Base-by-base conservation (phyloP, 2,113 vertebrate genomes). In the Xenopus laevis region DNA sequence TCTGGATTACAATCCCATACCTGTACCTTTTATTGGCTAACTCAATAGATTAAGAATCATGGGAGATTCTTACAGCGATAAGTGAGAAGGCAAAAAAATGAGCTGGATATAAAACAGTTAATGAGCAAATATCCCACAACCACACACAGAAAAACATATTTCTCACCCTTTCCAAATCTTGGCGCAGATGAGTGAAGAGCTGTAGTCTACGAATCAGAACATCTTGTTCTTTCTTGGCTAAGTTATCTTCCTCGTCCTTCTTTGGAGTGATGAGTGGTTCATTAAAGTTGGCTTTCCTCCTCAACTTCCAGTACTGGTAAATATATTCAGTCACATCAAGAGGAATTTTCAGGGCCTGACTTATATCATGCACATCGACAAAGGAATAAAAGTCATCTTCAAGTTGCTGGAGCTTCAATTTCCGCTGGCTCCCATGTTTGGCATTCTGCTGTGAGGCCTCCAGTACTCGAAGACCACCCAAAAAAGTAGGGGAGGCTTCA, bases 291-390 rank as follows among this genome's bases (percentile, higher is more conserved):
- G 91, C 91, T 87, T 95, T 97, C 79, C 97, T 93, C 82, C 96
- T 98, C 72, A 98, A 82, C 78, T 98, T 99, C 97, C 97, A 99
- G 89, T 98, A 99, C 87, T 99, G 94, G 79, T 90, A 98, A 57
- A 98, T 81, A 82, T 96, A 97, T 84, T 94, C 96, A 83, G 96
- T 95, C 0, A 80, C 81, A 68, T 96, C 94, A 52, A 87, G 87
- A 0, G 89, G 84, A 81, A 98, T 84, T 77, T 88, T 86, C 83
- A 97, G 85, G 5, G 79, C 88, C 46, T 83, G 65, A 44, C 94
- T 92, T 60, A 98, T 95, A 44, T 95, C 94, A 52, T 85, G 85
- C 78, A 88, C 82, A 44, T 92, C 87, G 4, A 96, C 96, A 0
- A 96, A 97, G 0, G 89, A 93, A 81, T 92, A 97, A 88, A 99